A percentile compares a stretch with the other conserved stretches of the same genome.
phyloP scores from a whole-genome alignment of 1,140 invertebrate species.

The Drosophila tsacasi region DNA sequence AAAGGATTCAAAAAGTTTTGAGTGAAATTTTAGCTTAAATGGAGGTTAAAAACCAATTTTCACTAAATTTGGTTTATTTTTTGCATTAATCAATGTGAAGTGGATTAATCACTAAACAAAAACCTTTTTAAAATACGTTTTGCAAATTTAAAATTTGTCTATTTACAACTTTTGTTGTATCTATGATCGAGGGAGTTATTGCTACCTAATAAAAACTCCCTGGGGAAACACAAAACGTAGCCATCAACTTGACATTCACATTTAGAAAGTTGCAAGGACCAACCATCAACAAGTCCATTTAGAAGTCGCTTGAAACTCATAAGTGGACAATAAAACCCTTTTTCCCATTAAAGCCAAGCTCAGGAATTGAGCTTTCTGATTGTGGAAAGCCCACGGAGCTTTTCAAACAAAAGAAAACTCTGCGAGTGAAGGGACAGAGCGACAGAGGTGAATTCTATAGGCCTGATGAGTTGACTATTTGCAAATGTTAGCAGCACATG shows the following conservation, averaged over 20 bases:
- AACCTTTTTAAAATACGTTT: background rate
- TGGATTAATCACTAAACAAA: background rate
- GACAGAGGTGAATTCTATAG: constrained; percentile 19
- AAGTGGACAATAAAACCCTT: constrained; percentile 40
- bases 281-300: constrained; percentile 44
- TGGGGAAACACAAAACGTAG: background rate
- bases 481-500: constrained; percentile 47
- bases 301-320: constrained; percentile 34
- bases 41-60: background rate
- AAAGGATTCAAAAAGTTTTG: background rate
- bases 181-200: background rate
- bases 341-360: constrained; percentile 21
- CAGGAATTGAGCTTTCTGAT: constrained; percentile 36
- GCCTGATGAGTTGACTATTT: constrained; percentile 51
- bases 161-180: background rate
- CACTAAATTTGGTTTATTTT: background rate
- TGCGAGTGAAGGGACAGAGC: background rate
- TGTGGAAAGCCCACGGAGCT: constrained; percentile 38
- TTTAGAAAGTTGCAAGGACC: constrained; percentile 27
- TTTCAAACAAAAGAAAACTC: constrained; percentile 24
- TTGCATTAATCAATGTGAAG: too few species aligned
- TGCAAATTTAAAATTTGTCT: background rate
- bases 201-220: background rate
- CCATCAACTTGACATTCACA: constrained; percentile 40
- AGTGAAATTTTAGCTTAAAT: background rate